Evolutionary conservation across 23 tunicate genomes (phyloP).

Genomic region (Halocynthia roretzi): DNA sequence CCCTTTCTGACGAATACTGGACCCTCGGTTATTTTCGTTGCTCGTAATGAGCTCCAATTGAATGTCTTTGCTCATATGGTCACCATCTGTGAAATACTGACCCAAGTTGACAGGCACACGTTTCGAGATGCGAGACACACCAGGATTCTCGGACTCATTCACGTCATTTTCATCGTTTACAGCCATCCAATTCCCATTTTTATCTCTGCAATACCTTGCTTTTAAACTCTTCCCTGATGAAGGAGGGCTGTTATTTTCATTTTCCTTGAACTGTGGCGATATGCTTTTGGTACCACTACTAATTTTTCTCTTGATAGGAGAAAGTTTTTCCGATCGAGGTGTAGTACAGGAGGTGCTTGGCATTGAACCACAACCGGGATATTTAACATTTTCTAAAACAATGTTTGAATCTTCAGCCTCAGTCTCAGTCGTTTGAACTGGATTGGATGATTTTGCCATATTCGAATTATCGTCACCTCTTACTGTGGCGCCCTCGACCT

Average conservation of each 20-base stretch:
- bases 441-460: neutral
- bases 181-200: slow-evolving; percentile 14
- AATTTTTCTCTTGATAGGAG: neutral
- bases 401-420: neutral
- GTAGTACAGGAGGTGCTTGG: neutral
- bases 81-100: too few relatives aligned
- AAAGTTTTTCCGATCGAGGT: neutral
- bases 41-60: too few relatives aligned
- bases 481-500: neutral
- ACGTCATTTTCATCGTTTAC: neutral
- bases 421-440: neutral
- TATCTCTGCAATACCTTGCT: slow-evolving; percentile 16
- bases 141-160: neutral
- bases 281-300: neutral
- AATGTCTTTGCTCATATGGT: too few relatives aligned
- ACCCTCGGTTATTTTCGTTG: too few relatives aligned
- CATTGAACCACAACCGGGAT: neutral
- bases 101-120: too few relatives aligned
- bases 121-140: neutral
- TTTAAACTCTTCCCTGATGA: neutral
- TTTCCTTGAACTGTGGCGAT: neutral
- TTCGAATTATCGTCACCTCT: neutral
- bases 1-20: too few relatives aligned
- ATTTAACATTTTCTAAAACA: neutral
- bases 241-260: neutral